Conservation (phyloP, 2,797 vertebrate genomes). For the Thripadectes ignobilis region DNA sequence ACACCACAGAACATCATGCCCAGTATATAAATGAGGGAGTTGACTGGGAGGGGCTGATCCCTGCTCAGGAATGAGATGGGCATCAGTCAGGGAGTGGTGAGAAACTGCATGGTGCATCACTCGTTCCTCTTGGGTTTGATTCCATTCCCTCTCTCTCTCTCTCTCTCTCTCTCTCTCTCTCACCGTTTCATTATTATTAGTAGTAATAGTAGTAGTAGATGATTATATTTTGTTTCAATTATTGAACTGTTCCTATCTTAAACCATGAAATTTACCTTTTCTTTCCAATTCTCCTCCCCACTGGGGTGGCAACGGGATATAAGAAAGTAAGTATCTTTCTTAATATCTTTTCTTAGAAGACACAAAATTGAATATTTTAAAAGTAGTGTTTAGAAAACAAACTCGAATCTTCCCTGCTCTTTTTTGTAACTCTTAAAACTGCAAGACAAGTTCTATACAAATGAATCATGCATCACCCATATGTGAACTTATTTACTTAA, state of each 20-base stretch:
- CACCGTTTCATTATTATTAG: background rate
- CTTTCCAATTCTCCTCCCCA: background rate
- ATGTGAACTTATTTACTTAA: background rate
- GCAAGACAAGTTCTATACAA: background rate
- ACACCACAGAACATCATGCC: accelerated
- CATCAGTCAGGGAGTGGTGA: background rate
- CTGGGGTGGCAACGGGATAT: background rate
- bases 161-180: background rate
- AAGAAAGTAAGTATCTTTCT: background rate
- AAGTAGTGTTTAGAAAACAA: background rate
- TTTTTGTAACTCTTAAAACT: background rate
- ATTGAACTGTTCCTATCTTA: background rate
- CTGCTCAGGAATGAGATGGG: background rate
- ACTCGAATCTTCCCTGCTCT: background rate
- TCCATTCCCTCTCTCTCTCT: background rate
- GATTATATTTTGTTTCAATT: background rate
- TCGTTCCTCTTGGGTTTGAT: background rate
- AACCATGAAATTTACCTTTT: background rate
- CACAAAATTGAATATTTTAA: background rate
- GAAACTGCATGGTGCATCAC: background rate
- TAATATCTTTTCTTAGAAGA: background rate
- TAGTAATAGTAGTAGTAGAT: background rate
- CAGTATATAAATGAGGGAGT: background rate
- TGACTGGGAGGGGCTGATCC: background rate
- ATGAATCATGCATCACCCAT: background rate